Conservation (phyloP, 1,140 invertebrate species). For the Orius insidiosus region DNA sequence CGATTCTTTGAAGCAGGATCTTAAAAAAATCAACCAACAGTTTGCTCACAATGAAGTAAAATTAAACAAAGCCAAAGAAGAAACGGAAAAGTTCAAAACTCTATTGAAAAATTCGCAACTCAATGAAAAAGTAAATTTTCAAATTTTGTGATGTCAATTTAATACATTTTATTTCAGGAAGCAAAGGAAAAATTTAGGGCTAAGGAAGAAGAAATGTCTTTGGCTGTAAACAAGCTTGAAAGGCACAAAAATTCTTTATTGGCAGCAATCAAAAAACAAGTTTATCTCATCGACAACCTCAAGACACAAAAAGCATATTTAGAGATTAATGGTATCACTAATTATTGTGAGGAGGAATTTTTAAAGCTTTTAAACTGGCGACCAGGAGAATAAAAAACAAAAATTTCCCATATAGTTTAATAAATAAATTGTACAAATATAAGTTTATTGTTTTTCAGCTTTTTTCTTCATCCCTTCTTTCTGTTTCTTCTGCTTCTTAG, state of each 20-base stretch:
- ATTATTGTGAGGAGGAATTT: constrained; percentile 11
- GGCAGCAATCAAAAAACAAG: constrained; percentile 12
- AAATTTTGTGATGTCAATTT: neutral
- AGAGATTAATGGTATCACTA: constrained; percentile 1
- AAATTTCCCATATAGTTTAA: too few species aligned
- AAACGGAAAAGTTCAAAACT: constrained; percentile 7
- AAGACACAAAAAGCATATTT: constrained; percentile 10
- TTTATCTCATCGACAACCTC: constrained; percentile 14
- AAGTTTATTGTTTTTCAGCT: neutral
- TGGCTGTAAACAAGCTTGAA: constrained; percentile 11
- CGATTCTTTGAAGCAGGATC: constrained; percentile 13
- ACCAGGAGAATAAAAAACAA: neutral
- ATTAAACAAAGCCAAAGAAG: constrained; percentile 14
- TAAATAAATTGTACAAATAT: too few species aligned
- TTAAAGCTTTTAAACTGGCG: constrained; percentile 7
- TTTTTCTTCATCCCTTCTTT: constrained; percentile 30
- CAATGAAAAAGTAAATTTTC: constrained; percentile 12
- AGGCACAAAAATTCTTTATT: constrained; percentile 12
- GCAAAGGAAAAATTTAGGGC: constrained; percentile 12
- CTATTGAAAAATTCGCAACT: constrained; percentile 9
- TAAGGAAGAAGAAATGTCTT: constrained; percentile 13
- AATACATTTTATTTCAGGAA: constrained; percentile 5
- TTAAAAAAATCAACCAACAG: constrained; percentile 8
- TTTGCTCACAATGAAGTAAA: constrained; percentile 9
- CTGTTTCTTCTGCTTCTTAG: constrained; percentile 64